A percentile compares a stretch with the other conserved stretches of the same genome.
Conservation (phyloP, 2,797 vertebrate genomes). For the Poecilia wingei region DNA sequence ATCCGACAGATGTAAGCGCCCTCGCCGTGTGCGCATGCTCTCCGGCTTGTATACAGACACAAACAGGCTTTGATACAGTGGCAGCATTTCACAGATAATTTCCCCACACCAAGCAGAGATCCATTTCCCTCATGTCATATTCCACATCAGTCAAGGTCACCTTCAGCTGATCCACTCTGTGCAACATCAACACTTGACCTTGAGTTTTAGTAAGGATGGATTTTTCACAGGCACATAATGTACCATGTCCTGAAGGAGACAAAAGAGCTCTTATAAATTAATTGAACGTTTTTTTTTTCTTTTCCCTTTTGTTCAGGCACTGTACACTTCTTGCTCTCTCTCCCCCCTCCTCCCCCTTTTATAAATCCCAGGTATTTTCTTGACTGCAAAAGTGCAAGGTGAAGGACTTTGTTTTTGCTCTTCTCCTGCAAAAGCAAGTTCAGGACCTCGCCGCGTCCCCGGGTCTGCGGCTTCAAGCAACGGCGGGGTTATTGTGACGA, state of each 20-base stretch:
- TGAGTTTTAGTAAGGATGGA: conserved; percentile 74
- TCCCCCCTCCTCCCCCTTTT: not conserved
- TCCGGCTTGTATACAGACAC: conserved; percentile 25
- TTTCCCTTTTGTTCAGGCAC: conserved; percentile 36
- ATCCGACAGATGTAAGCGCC: conserved; percentile 69
- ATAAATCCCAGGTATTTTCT: conserved; percentile 43
- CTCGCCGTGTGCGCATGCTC: conserved; percentile 15
- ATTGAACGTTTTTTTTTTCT: conserved; percentile 54
- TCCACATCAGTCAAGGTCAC: conserved; percentile 79
- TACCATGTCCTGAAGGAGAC: conserved; percentile 66
- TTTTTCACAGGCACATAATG: conserved; percentile 73
- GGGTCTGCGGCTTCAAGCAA: conserved; percentile 53
- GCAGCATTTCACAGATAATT: conserved; percentile 80
- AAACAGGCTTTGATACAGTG: conserved; percentile 73
- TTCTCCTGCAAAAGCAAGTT: conserved; percentile 40
- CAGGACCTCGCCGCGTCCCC: conserved; percentile 43
- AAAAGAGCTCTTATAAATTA: conserved; percentile 69
- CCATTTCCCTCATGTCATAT: conserved; percentile 79
- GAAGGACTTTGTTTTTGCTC: conserved; percentile 69
- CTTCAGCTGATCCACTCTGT: conserved; percentile 68
- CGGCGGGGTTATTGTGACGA: conserved; percentile 69
- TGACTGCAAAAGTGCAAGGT: conserved; percentile 54
- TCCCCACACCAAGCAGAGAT: conserved; percentile 71
- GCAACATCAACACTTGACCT: conserved; percentile 75
- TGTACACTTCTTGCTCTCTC: conserved; percentile 42